A percentile compares a stretch with the other conserved stretches of the same genome.
These are phyloP conservation scores for Augiades crinisus DNA, from an alignment of 2,888 invertebrate genomes.

Conservation along the genomic window DNA sequence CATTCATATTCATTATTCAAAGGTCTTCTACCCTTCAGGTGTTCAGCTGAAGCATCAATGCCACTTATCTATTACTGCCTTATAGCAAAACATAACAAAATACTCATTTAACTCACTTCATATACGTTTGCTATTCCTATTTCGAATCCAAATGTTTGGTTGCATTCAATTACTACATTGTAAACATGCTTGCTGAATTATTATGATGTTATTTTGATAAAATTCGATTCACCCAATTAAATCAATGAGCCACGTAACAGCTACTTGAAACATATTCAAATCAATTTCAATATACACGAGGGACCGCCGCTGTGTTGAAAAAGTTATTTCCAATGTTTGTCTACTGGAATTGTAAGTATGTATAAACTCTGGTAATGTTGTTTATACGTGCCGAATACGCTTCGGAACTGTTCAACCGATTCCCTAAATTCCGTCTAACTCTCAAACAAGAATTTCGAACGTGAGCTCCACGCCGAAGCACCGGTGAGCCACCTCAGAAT, in stretches of 20 bases:
- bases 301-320: background rate
- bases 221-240: background rate
- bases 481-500: background rate
- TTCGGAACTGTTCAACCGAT: slow-evolving; percentile 10
- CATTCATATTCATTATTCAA: too few relatives aligned
- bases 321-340: slow-evolving; percentile 17
- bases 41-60: too few relatives aligned
- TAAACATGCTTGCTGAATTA: too few relatives aligned
- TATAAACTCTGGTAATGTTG: slow-evolving; percentile 17
- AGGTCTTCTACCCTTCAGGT: too few relatives aligned
- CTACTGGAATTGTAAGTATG: slow-evolving; percentile 14
- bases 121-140: too few relatives aligned
- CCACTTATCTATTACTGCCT: too few relatives aligned
- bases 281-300: slow-evolving; percentile 5
- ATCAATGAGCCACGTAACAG: slow-evolving; percentile 1
- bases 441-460: slow-evolving; percentile 20
- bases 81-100: too few relatives aligned
- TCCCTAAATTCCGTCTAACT: slow-evolving; percentile 18
- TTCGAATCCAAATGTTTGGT: too few relatives aligned
- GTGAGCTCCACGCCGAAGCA: background rate
- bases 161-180: too few relatives aligned
- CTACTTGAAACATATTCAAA: background rate
- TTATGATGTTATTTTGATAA: background rate
- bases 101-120: too few relatives aligned
- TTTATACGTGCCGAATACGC: slow-evolving; percentile 18